A percentile compares a stretch with the other conserved stretches of the same genome.
Evolutionary conservation across 2,797 vertebrate genomes (phyloP).

Genomic region (Argyrosomus regius): DNA sequence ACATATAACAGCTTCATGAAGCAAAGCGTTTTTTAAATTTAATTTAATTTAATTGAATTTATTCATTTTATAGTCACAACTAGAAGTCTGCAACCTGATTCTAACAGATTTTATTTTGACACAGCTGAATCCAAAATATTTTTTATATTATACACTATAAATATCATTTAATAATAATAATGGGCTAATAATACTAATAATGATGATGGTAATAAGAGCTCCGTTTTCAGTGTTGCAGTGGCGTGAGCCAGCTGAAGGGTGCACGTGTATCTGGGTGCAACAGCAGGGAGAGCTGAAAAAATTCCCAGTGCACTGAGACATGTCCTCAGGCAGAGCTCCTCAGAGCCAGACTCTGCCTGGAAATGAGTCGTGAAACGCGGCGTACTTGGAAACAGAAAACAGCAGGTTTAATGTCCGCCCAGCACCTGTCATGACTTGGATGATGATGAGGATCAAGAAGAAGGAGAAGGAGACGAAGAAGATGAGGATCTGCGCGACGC

Average conservation of each 20-base stretch:
- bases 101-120: not conserved
- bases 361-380: conserved; percentile 63
- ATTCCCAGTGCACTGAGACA: conserved; percentile 35
- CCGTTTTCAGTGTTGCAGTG: not conserved
- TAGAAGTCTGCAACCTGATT: not conserved
- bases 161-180: not conserved
- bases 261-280: conserved; percentile 20
- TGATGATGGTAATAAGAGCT: not conserved
- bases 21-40: not conserved
- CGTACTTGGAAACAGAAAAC: conserved; percentile 56
- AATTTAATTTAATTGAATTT: not conserved
- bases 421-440: conserved; percentile 68
- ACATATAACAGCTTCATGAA: not conserved
- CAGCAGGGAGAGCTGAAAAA: conserved; percentile 46
- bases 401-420: conserved; percentile 69
- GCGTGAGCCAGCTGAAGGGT: not conserved
- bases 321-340: conserved; percentile 47
- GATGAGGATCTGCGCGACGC: not conserved
- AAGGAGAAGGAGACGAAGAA: not conserved
- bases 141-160: not conserved
- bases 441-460: conserved; percentile 36
- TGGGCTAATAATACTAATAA: not conserved
- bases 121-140: not conserved
- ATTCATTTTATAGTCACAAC: not conserved
- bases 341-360: conserved; percentile 52